Conservation (phyloP, 1,140 invertebrate species). For the Branchinecta lindahli region DNA sequence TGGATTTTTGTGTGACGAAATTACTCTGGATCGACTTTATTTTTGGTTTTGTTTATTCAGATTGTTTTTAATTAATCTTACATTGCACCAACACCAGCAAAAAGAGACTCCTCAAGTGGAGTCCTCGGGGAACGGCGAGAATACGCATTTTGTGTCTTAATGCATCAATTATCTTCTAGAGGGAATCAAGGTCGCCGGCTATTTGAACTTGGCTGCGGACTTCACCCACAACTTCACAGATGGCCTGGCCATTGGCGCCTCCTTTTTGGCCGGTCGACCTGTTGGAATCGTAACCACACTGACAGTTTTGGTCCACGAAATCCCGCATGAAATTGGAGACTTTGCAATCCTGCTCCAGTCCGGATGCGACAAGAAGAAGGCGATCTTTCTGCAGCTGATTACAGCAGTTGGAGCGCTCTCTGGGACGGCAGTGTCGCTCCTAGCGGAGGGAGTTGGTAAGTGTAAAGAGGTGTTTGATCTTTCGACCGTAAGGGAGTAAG, state of each 20-base stretch:
- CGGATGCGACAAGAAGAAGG: slow-evolving; percentile 74
- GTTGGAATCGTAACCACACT: slow-evolving; percentile 74
- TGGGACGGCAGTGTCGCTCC: slow-evolving; percentile 70
- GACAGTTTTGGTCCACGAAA: slow-evolving; percentile 87
- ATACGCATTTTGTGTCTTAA: slow-evolving; percentile 11
- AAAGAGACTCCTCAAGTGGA: too few relatives aligned
- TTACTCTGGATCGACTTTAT: too few relatives aligned
- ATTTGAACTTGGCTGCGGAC: slow-evolving; percentile 84
- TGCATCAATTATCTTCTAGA: slow-evolving; percentile 27
- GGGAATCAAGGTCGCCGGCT: slow-evolving; percentile 80
- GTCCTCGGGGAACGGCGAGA: too few relatives aligned
- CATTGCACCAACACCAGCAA: too few relatives aligned
- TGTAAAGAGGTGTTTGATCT: slow-evolving; percentile 12
- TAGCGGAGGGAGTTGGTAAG: slow-evolving; percentile 51
- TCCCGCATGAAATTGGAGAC: slow-evolving; percentile 96
- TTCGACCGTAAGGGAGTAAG: background rate
- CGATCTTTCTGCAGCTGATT: slow-evolving; percentile 73
- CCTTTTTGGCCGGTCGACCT: slow-evolving; percentile 72
- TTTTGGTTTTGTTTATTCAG: too few relatives aligned
- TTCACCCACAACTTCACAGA: slow-evolving; percentile 95
- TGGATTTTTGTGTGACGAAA: too few relatives aligned
- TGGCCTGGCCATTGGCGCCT: slow-evolving; percentile 88
- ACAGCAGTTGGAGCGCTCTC: slow-evolving; percentile 88
- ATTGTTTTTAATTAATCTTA: too few relatives aligned
- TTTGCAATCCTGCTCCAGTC: slow-evolving; percentile 93